Base-by-base conservation (phyloP, 2,797 vertebrate genomes). In the Enteromius thamalakanensis region DNA sequence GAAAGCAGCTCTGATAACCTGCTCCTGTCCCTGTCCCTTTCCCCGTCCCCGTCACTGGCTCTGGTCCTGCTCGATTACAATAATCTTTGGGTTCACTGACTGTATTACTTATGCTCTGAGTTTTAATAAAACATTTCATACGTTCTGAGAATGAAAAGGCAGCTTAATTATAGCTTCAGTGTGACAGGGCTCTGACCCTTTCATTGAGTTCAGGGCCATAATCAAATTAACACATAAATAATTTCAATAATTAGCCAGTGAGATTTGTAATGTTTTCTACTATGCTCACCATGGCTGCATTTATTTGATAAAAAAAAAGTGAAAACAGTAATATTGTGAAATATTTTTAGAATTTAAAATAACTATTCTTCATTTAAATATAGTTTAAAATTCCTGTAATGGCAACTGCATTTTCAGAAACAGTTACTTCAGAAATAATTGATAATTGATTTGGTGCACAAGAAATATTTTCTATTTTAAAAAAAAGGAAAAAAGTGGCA, bases 1-100 rank as follows among this genome's bases (percentile, higher is more conserved):
- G 29, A 76, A 75, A 82, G 60, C 67, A 37, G 32, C 76, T n/a
- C 71, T 85, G 82, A 86, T 83, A 82, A 55, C 69, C 76, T n/a
- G 34, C 49, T 64, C 68, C 37, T 74, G 70, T 82, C 76, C 21
- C 26, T 23, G 47, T 45, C 42, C 10, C 9, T 1, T 3, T 49
- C 40, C 23, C 9, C 9, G 9, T 49, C 40, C 23, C 81, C 10
- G 51, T 68, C 65, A 81, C 23, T 2, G 21, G 49, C 47, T 78
- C 58, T 53, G 40, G 45, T 58, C 19, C 1, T 42, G 74, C 32
- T 55, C 53, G 29, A 76, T 76, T 80, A 55, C 51, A 67, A 76
- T 70, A 32, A 47, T 81, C 74, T 78, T 34, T 64, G 62, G 74
- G 55, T 62, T 53, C 21, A 21, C 55, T 45, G 60, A 45, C 34